These are phyloP conservation scores for Mirza zaza DNA, from an alignment of 2,113 vertebrate species.

Conservation along the genomic window DNA sequence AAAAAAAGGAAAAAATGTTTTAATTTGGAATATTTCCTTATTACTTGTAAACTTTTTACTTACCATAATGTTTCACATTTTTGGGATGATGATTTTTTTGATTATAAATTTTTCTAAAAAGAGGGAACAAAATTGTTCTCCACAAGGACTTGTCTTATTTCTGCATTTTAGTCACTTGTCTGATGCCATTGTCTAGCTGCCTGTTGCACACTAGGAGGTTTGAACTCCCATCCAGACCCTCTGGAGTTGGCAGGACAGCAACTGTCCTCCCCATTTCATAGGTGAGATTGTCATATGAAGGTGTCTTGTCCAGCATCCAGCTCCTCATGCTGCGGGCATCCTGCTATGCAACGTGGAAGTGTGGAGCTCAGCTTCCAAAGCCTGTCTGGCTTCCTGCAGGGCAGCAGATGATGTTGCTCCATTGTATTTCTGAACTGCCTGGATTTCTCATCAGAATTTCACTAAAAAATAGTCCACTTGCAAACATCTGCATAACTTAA, in stretches of 20 bases:
- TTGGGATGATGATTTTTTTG: not conserved
- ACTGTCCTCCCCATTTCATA: too few species aligned
- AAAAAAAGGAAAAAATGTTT: not conserved
- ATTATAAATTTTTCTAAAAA: not conserved
- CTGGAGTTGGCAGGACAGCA: fast-evolving
- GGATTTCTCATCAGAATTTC: not conserved
- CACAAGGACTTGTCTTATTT: not conserved
- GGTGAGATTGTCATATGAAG: fast-evolving
- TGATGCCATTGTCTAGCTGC: fast-evolving
- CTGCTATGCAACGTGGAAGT: fast-evolving
- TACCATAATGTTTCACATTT: not conserved
- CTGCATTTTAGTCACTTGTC: fast-evolving
- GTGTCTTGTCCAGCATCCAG: too few species aligned
- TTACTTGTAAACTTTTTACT: not conserved
- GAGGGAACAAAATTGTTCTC: not conserved
- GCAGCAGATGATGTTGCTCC: fast-evolving
- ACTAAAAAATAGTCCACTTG: not conserved
- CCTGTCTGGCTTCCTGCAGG: not conserved
- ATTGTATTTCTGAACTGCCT: fast-evolving
- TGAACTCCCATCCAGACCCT: fast-evolving
- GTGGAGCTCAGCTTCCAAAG: too few species aligned
- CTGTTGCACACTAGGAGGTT: fast-evolving
- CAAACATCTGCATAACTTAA: fast-evolving
- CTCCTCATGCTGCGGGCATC: too few species aligned
- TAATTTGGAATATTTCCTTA: not conserved